These are phyloP conservation scores for Caenorhabditis becei DNA, from an alignment of 2,888 invertebrate genomes.

Conservation along the genomic window DNA sequence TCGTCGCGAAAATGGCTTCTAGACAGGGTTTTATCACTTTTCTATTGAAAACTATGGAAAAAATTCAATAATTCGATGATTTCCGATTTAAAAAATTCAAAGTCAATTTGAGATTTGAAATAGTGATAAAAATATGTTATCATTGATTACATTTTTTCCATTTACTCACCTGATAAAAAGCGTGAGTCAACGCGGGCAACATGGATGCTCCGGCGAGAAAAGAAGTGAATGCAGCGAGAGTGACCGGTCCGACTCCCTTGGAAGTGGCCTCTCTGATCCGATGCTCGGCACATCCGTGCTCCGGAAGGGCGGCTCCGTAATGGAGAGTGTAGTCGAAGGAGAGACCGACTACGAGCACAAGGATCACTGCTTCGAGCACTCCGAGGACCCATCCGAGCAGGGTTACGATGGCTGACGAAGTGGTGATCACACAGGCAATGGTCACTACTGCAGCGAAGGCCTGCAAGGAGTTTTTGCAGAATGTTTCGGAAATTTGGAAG, in stretches of 20 bases:
- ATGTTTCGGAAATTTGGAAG: neutral
- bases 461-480: slow-evolving; percentile 33
- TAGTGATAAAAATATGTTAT: too few species aligned
- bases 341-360: slow-evolving; percentile 80
- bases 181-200: slow-evolving; percentile 78
- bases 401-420: slow-evolving; percentile 75
- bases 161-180: slow-evolving; percentile 74
- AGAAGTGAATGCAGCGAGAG: slow-evolving; percentile 77
- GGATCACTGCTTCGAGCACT: slow-evolving; percentile 80
- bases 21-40: too few species aligned
- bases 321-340: slow-evolving; percentile 82
- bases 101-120: too few species aligned
- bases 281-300: slow-evolving; percentile 67
- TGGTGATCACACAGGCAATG: slow-evolving; percentile 75
- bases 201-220: slow-evolving; percentile 77
- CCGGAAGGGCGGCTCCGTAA: slow-evolving; percentile 76
- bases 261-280: slow-evolving; percentile 65
- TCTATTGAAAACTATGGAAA: too few species aligned
- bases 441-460: slow-evolving; percentile 75
- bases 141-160: neutral
- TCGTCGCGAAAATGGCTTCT: too few species aligned
- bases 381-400: slow-evolving; percentile 79
- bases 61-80: too few species aligned
- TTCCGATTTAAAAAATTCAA: too few species aligned
- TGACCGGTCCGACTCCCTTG: slow-evolving; percentile 72